Evolutionary conservation across 1,140 invertebrate genomes (phyloP).

Genomic region (Aplysia californica): DNA sequence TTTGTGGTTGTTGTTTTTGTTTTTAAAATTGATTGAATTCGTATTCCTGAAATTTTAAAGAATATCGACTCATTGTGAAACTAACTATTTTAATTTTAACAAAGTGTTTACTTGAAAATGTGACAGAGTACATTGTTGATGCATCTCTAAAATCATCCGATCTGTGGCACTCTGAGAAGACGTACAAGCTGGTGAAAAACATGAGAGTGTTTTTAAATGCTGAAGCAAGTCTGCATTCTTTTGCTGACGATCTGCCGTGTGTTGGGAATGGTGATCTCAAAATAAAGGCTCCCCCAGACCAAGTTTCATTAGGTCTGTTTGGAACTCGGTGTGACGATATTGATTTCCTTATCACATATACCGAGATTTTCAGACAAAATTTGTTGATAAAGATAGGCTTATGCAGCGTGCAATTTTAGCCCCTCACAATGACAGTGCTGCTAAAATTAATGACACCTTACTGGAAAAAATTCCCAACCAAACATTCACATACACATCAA

Average conservation of each 20-base stretch:
- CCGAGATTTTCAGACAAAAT: background rate
- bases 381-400: background rate
- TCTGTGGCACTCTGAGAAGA: slow-evolving; percentile 44
- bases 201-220: background rate
- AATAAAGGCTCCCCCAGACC: background rate
- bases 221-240: background rate
- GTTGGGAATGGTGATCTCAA: background rate
- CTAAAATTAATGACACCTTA: background rate
- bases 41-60: too few species aligned
- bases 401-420: background rate
- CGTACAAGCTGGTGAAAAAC: background rate
- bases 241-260: background rate
- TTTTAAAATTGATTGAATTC: too few species aligned
- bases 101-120: too few species aligned
- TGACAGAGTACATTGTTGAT: too few species aligned
- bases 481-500: background rate
- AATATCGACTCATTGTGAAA: too few species aligned
- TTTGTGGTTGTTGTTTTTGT: too few species aligned
- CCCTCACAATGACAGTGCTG: too few species aligned
- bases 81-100: too few species aligned
- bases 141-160: slow-evolving; percentile 43
- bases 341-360: background rate
- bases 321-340: background rate
- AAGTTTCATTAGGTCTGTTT: background rate
- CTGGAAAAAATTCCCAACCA: background rate